Base-by-base conservation (phyloP, 2,797 vertebrate species). In the Semotilus atromaculatus region DNA sequence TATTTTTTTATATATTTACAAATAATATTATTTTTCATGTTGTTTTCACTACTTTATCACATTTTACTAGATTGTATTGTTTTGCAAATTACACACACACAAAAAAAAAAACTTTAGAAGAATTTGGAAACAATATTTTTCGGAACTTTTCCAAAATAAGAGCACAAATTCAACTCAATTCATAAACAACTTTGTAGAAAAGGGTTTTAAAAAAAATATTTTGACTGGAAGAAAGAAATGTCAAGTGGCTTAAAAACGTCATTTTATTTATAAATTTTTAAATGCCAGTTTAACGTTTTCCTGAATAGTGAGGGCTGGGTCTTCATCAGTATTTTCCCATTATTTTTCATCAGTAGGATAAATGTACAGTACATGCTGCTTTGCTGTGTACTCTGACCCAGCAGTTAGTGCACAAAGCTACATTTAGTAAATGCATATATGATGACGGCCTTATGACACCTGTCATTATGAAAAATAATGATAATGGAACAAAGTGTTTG, bases 351-450 rank as follows among this genome's bases (percentile, higher is more conserved):
- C 11, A 45, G 26, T 34, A 23, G 21, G 51, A 40, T 60, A 11
- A 58, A 19, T 73, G 40, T 75, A 67, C 55, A 36, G 70, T 36
- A 45, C 55, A 72, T 51, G 36, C n/a, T 55, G 34, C 13, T 81
- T 53, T 71, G 43, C 26, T 53, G n/a, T 70, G 82, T 76, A 74
- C 77, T 51, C 48, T 60, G 40, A 73, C 67, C 73, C 31, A 43
- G 23, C 31, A 71, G 64, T 64, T 82, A 78, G 82, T 78, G 62
- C 55, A 66, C 13, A 53, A 83, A 55, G 58, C 82, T 78, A 81
- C 72, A 74, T 81, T 81, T 81, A 55, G 67, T 76, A 84, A 86
- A 68, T 64, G 79, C 60, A 36, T 31, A 38, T 60, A 80, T 73
- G 78, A 73, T 29, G 10, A 58, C 3, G 2, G 43, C 53, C 51